Conservation (phyloP, 2,113 vertebrate species). For the Esox niger region DNA sequence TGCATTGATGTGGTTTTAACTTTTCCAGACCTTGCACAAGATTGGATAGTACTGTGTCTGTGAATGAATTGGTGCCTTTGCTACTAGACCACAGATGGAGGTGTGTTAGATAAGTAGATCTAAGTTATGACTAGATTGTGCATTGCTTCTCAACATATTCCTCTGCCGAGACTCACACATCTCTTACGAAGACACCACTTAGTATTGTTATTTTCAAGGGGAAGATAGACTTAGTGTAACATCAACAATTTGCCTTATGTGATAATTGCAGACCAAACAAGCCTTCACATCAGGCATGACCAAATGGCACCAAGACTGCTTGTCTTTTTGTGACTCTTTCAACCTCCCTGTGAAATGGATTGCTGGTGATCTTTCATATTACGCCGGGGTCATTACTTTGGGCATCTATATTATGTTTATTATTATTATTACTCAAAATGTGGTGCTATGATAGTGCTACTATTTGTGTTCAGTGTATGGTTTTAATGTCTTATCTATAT, state of each 20-base stretch:
- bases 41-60: not conserved
- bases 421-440: not conserved
- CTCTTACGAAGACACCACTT: conserved; percentile 9
- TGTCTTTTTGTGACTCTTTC: not conserved
- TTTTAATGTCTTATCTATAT: not conserved
- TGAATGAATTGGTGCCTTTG: not conserved
- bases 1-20: not conserved
- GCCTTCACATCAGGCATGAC: not conserved
- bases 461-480: conserved; percentile 1
- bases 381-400: conserved; percentile 1
- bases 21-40: conserved; percentile 13
- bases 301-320: not conserved
- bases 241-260: conserved; percentile 15
- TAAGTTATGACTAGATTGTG: conserved; percentile 18
- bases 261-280: not conserved
- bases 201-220: conserved; percentile 14
- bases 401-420: not conserved
- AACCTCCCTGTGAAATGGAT: conserved; percentile 12
- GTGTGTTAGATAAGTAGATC: conserved; percentile 3
- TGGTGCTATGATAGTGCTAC: conserved; percentile 6
- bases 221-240: not conserved
- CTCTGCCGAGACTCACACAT: not conserved
- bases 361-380: conserved; percentile 11
- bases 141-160: conserved; percentile 22
- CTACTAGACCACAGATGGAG: conserved; percentile 19